These are phyloP conservation scores for Phoebastria nigripes DNA, from an alignment of 2,797 vertebrate genomes.

Conservation along the genomic window DNA sequence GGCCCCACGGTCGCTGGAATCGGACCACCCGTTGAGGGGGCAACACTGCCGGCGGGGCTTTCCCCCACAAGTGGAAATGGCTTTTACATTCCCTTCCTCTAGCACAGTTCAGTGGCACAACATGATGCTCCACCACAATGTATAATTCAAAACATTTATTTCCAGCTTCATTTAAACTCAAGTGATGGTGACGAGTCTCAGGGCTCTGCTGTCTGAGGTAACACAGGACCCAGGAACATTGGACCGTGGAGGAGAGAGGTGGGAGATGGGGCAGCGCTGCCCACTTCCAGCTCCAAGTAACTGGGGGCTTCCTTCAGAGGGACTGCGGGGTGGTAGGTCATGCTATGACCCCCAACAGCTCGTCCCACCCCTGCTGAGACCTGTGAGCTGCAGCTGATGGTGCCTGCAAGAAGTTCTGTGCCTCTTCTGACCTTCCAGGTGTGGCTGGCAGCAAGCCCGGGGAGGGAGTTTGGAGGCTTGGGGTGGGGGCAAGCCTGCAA, in stretches of 20 bases:
- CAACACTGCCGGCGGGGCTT: neutral
- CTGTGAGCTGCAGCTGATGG: neutral
- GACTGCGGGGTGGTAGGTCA: neutral
- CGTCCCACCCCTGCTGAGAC: neutral
- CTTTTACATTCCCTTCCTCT: neutral
- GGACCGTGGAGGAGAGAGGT: neutral
- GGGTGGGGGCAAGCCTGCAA: neutral
- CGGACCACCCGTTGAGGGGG: rapidly evolving
- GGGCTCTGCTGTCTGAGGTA: neutral
- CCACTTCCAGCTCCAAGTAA: neutral
- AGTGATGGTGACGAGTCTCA: neutral
- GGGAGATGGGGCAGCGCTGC: neutral
- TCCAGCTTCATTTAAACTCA: neutral
- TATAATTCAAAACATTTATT: neutral
- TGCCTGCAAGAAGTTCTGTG: neutral
- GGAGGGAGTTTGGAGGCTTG: neutral
- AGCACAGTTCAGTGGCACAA: neutral
- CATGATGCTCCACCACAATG: neutral
- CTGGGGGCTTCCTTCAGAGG: neutral
- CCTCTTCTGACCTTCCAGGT: neutral
- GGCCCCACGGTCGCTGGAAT: rapidly evolving
- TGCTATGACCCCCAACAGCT: neutral
- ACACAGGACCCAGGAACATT: neutral
- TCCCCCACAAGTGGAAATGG: neutral
- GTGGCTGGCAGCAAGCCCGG: neutral